These are phyloP conservation scores for Prunella strophiata DNA, from an alignment of 2,797 vertebrate species.

Conservation along the genomic window DNA sequence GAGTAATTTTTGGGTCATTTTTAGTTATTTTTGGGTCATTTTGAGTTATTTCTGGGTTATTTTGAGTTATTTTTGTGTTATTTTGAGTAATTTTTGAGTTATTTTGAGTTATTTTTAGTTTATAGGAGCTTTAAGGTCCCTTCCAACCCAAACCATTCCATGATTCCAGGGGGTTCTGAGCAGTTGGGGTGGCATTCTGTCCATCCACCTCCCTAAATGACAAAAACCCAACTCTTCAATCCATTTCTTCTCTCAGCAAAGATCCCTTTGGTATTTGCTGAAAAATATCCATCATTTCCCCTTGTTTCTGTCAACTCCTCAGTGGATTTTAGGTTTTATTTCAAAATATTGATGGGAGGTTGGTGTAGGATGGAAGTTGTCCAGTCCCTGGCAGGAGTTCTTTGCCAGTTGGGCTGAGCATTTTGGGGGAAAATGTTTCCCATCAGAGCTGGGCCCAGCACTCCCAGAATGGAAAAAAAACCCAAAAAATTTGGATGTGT, in stretches of 20 bases:
- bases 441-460: background rate
- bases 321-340: background rate
- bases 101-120: background rate
- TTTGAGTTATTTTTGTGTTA: background rate
- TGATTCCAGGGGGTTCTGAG: background rate
- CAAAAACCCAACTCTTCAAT: accelerated
- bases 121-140: background rate
- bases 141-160: background rate
- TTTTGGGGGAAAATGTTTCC: background rate
- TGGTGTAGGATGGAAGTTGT: background rate
- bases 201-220: background rate
- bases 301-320: background rate
- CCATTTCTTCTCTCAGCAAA: background rate
- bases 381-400: background rate
- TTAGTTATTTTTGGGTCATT: background rate
- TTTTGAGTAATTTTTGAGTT: background rate
- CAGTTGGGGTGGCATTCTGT: too few relatives aligned
- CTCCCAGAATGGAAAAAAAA: background rate
- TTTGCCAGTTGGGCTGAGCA: background rate
- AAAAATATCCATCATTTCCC: background rate
- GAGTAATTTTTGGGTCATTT: background rate
- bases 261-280: background rate
- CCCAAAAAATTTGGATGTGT: background rate
- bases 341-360: background rate
- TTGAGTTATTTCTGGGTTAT: background rate